Conservation (phyloP, 1,140 invertebrate genomes). For the Goniozus legneri region DNA sequence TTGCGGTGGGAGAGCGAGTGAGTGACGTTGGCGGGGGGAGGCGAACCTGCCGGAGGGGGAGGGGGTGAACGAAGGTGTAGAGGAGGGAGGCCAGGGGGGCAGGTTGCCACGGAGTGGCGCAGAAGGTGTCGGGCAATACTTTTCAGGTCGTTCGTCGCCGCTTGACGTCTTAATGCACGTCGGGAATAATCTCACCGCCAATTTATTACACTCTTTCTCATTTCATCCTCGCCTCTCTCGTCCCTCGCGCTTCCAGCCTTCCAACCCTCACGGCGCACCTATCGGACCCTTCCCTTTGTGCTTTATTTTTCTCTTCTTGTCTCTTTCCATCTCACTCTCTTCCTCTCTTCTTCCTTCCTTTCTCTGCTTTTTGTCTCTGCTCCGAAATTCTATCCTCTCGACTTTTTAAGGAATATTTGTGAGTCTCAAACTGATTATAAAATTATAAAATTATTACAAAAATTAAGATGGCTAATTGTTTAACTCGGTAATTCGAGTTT, state of each 20-base stretch:
- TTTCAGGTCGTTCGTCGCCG: slow-evolving; percentile 52
- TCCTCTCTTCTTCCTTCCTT: slow-evolving; percentile 2
- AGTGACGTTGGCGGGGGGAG: no score
- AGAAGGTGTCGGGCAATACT: slow-evolving; percentile 54
- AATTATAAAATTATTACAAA: no score
- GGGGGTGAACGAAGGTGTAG: no score
- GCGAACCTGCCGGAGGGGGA: no score
- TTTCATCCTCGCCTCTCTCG: slow-evolving; percentile 40
- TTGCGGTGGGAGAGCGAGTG: no score
- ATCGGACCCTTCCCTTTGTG: slow-evolving; percentile 28
- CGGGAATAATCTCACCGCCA: slow-evolving; percentile 56
- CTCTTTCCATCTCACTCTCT: slow-evolving; percentile 6
- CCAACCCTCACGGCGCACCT: slow-evolving; percentile 24
- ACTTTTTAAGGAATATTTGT: no score
- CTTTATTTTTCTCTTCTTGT: slow-evolving; percentile 14
- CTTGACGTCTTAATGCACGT: slow-evolving; percentile 58
- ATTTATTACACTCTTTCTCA: slow-evolving; percentile 57
- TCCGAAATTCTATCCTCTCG: no score
- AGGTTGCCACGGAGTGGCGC: slow-evolving; percentile 23
- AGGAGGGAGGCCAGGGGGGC: slow-evolving; percentile 8
- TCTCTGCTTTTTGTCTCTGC: slow-evolving; percentile 1
- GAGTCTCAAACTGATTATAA: no score
- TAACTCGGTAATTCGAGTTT: no score
- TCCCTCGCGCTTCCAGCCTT: slow-evolving; percentile 18
- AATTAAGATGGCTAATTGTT: no score